Conservation (phyloP, 2,113 vertebrate genomes). For the Psammodynastes pulverulentus region DNA sequence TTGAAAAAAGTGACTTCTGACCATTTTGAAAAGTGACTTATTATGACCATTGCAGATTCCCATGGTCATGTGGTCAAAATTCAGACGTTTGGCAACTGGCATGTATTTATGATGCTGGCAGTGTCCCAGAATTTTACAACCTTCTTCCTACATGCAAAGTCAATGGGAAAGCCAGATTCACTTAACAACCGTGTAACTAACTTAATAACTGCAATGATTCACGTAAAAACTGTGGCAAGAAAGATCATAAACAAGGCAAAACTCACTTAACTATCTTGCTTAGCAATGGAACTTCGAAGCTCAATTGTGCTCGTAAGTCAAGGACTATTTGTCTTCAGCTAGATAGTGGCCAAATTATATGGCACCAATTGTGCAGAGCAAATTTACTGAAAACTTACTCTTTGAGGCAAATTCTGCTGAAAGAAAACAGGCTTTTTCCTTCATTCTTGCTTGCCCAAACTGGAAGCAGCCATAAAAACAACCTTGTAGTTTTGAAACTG, state of each 20-base stretch:
- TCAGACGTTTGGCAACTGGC: neutral
- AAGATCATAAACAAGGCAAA: neutral
- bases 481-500: neutral
- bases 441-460: neutral
- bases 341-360: neutral
- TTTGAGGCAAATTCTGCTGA: neutral
- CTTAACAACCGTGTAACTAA: neutral
- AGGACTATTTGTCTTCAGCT: neutral
- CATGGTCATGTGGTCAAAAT: neutral
- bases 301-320: neutral
- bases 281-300: neutral
- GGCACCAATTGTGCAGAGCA: neutral
- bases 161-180: neutral
- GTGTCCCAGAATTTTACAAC: neutral
- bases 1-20: neutral
- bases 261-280: neutral
- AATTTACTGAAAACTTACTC: neutral
- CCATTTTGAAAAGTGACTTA: neutral
- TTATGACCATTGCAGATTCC: neutral
- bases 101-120: neutral
- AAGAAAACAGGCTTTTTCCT: neutral
- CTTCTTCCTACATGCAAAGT: neutral
- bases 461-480: neutral
- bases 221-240: neutral
- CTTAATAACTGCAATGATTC: neutral